phyloP scores from a whole-genome alignment of 2,113 vertebrate genomes.

The Mus pahari region DNA sequence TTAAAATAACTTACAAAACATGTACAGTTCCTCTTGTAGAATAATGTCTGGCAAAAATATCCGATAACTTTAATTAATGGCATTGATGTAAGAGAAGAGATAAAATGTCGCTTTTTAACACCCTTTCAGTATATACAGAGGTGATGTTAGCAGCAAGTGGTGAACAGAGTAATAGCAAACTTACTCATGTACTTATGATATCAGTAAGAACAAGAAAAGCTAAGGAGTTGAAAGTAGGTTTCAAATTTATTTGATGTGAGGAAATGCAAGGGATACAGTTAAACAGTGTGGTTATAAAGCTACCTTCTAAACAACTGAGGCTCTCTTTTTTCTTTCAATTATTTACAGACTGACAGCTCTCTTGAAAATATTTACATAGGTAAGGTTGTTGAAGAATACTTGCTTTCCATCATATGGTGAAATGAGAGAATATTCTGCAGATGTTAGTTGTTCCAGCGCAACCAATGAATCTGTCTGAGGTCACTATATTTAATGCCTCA shows the following conservation, averaged over 20 bases:
- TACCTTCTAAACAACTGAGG: neutral
- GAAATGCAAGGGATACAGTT: neutral
- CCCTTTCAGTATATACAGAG: neutral
- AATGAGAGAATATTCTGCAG: neutral
- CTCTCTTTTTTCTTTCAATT: neutral
- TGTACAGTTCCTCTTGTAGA: neutral
- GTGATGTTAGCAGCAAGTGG: neutral
- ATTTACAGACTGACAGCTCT: neutral
- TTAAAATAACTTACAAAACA: neutral
- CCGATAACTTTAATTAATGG: neutral
- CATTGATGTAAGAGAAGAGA: neutral
- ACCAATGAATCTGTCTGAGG: slow-evolving; percentile 19
- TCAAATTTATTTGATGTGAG: neutral
- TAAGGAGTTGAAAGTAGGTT: neutral
- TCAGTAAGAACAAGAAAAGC: neutral
- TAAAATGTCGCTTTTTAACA: neutral
- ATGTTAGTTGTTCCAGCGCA: neutral
- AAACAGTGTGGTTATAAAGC: neutral
- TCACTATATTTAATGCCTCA: slow-evolving; percentile 58
- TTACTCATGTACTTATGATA: neutral
- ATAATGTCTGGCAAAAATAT: neutral
- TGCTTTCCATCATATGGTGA: neutral
- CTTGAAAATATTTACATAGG: slow-evolving; percentile 21
- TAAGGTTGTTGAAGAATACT: slow-evolving; percentile 36
- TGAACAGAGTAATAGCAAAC: neutral